Conservation (phyloP, 2,888 invertebrate genomes). For the Hofmannophila pseudospretella region DNA sequence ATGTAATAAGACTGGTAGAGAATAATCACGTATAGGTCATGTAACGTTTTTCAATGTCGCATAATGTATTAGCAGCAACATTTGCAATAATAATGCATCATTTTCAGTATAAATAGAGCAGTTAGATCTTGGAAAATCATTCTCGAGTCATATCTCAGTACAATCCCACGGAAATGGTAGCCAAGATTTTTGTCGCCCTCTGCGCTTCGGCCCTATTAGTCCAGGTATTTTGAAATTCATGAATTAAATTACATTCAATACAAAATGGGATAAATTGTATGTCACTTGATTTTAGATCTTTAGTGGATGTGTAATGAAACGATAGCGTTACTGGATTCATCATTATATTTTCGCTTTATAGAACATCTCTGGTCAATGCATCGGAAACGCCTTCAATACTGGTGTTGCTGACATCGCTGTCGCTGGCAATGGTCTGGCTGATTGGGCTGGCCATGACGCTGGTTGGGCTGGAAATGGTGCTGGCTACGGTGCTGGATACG, state of each 20-base stretch:
- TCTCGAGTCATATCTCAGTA: not conserved
- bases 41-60: too few relatives aligned
- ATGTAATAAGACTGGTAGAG: too few relatives aligned
- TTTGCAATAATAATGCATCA: too few relatives aligned
- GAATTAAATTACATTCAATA: not conserved
- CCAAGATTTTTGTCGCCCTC: constrained; percentile 17
- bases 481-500: not conserved
- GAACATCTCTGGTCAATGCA: constrained; percentile 15
- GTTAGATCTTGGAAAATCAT: too few relatives aligned
- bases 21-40: too few relatives aligned
- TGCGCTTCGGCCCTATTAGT: constrained; percentile 23
- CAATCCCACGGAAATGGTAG: constrained; percentile 22
- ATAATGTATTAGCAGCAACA: too few relatives aligned
- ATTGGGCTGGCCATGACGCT: not conserved
- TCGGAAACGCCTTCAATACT: constrained; percentile 6
- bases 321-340: too few relatives aligned
- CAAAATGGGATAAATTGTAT: too few relatives aligned
- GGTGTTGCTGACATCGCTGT: not conserved
- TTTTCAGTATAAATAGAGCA: too few relatives aligned
- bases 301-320: too few relatives aligned
- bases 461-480: constrained; percentile 1
- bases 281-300: too few relatives aligned
- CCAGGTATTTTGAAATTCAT: constrained; percentile 15
- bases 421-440: not conserved
- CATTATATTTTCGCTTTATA: constrained; percentile 9